phyloP scores from a whole-genome alignment of 1,140 invertebrate species.

The Hesperophylax magnus region DNA sequence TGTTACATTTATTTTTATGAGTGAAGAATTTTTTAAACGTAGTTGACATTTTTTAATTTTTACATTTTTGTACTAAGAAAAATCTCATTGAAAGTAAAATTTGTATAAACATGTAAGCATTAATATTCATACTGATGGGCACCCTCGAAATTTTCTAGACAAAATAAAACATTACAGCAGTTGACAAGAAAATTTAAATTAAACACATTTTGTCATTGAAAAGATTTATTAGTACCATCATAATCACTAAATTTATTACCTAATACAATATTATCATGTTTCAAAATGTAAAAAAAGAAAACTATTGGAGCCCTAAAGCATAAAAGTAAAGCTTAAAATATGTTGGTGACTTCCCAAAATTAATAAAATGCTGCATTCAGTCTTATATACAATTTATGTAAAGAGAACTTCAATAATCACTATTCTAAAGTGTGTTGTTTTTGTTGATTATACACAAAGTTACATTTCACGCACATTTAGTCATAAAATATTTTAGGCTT shows the following conservation, averaged over 20 bases:
- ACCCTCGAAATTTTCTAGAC: no score
- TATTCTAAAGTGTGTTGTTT: background rate
- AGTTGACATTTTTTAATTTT: no score
- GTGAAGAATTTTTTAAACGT: no score
- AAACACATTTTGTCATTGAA: constrained; percentile 6
- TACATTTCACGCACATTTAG: no score
- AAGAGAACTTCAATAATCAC: constrained; percentile 3
- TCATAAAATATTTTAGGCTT: no score
- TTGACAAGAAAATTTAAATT: background rate
- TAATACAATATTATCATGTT: constrained; percentile 28
- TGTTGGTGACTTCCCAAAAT: constrained; percentile 14
- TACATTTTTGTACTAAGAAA: no score
- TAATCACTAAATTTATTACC: constrained; percentile 32
- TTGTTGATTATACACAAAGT: background rate
- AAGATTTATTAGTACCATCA: constrained; percentile 41
- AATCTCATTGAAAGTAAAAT: no score
- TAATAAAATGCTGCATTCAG: constrained; percentile 48
- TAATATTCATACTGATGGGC: no score
- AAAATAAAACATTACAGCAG: no score
- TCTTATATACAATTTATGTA: constrained; percentile 49
- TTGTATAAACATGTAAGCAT: no score
- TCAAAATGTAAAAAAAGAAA: constrained; percentile 24
- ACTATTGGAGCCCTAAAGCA: constrained; percentile 20
- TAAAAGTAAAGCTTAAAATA: constrained; percentile 13
- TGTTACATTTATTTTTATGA: no score